Evolutionary conservation across 2,113 vertebrate genomes (phyloP).

Genomic region (Campylomormyrus tamandua): DNA sequence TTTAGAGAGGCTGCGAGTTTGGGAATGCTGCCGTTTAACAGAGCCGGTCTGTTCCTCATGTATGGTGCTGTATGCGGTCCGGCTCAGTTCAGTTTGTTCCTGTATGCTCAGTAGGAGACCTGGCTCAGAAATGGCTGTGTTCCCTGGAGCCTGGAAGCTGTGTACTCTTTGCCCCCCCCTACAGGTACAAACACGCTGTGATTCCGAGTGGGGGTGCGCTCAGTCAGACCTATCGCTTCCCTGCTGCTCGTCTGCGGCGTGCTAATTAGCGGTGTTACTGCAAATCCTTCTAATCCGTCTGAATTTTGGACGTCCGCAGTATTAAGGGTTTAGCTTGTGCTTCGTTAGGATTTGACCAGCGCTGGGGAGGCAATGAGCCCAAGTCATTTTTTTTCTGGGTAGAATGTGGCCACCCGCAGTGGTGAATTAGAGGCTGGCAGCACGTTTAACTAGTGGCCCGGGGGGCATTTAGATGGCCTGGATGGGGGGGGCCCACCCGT

Average conservation of each 20-base stretch:
- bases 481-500: neutral
- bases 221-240: neutral
- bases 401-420: neutral
- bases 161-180: neutral
- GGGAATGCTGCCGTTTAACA: neutral
- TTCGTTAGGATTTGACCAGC: slow-evolving; percentile 16
- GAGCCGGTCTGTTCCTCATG: neutral
- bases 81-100: neutral
- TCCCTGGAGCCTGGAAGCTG: neutral
- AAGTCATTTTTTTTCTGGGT: neutral
- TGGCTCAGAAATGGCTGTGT: neutral
- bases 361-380: neutral
- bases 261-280: slow-evolving; percentile 21
- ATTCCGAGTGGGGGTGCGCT: neutral
- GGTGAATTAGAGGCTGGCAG: neutral
- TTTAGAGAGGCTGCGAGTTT: neutral
- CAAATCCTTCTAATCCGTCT: slow-evolving; percentile 19
- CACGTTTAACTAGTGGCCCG: neutral
- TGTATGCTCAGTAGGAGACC: neutral
- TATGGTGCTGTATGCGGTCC: neutral
- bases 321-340: neutral
- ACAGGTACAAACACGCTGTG: neutral
- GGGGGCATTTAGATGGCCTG: no score
- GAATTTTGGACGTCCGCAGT: slow-evolving; percentile 3
- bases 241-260: neutral